Base-by-base conservation (phyloP, 2,888 invertebrate species). In the Desoria tigrina region DNA sequence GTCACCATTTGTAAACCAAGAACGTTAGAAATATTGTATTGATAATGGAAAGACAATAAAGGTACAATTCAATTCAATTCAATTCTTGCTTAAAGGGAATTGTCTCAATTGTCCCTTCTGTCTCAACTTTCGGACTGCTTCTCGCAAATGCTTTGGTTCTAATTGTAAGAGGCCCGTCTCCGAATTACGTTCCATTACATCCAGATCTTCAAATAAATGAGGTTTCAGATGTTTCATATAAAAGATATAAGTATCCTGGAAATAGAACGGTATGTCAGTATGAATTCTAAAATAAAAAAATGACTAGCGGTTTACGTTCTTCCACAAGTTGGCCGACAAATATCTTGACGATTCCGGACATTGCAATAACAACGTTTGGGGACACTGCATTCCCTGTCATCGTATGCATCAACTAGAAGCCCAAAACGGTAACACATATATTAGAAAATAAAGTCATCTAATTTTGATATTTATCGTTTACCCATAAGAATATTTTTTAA, bases 241-340 rank as follows among this genome's bases (percentile, higher is more conserved):
- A 66, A 62, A 51, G 53, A 63, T 79, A 37, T 61, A n/a, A n/a
- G n/a, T 7, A 32, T 32, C 32, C 11, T 32, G 4, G 4, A 32
- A 32, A n/a, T n/a, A n/a, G n/a, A n/a, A 4, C 32, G 11, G 6
- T 32, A 11, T n/a, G n/a, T n/a, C n/a, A n/a, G n/a, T n/a, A n/a
- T 32, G 4, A 7, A 32, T 7, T 32, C 32, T 32, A 7, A n/a
- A n/a, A 32, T 32, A 4, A 32, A 32, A 32, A 32, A 7, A 32
- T 32, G 4, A 4, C 32, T 32, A 7, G 32, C 6, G 32, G 32
- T 11, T 32, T 32, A 92, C 94, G 95, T 88, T 96, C 95, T 84
- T 99, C 99, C 3, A 99, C 94, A 65, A 99, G 89, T 84, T 99
- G 99, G 23, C 98, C 99, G 14, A 97, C 95, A 84, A 97, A 99